Percentiles rank a stretch among this genome's conserved stretches.
Conservation (phyloP, 2,888 invertebrate species). For the Mesochorus sp. region DNA sequence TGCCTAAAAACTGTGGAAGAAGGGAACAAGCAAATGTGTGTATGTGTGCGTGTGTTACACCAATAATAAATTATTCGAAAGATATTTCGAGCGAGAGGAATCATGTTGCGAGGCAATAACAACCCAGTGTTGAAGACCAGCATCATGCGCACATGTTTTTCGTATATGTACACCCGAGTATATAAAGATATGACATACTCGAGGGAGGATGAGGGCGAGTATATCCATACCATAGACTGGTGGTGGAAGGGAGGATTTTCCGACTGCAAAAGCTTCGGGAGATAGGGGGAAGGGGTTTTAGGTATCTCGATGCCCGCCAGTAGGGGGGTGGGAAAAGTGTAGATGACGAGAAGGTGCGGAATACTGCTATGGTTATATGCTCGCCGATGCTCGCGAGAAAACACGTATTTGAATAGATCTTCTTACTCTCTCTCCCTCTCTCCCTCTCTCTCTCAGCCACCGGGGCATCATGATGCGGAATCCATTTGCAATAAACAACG, state of each 20-base stretch:
- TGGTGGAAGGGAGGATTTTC: too few species aligned
- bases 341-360: conserved; percentile 44
- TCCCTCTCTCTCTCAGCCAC: conserved; percentile 64
- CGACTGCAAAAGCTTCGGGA: too few species aligned
- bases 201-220: conserved; percentile 34
- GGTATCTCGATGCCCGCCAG: conserved; percentile 18
- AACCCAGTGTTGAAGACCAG: conserved; percentile 65
- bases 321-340: conserved; percentile 43
- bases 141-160: conserved; percentile 14
- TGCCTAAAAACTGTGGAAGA: neutral
- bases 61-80: conserved; percentile 78
- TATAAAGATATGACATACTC: neutral
- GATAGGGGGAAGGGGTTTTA: neutral
- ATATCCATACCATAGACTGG: too few species aligned
- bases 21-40: neutral
- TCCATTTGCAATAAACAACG: conserved; percentile 82
- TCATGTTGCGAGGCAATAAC: conserved; percentile 75
- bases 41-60: conserved; percentile 41
- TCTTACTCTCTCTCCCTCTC: conserved; percentile 42
- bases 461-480: conserved; percentile 79
- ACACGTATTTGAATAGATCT: conserved; percentile 77
- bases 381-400: conserved; percentile 71
- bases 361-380: conserved; percentile 42
- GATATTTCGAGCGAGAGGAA: conserved; percentile 75
- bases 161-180: too few species aligned